Evolutionary conservation across 2,797 vertebrate genomes (phyloP), one percentile per base, ranked within the genome.

Genomic region (Phataginus tricuspis): DNA sequence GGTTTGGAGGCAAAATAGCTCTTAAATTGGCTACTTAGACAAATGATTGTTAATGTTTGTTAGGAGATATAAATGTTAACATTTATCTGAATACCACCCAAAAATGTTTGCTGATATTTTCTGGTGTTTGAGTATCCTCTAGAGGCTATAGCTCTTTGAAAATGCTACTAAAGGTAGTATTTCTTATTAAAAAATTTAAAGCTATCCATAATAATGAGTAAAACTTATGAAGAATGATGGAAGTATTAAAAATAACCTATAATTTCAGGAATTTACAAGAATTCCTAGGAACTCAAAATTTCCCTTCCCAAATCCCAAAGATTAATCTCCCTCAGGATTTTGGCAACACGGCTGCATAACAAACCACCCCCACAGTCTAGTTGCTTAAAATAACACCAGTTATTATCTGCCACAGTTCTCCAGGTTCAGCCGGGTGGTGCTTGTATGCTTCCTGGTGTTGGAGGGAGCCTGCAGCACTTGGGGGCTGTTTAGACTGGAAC

Each of bases 1-100:
- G 57, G 29, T 92, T 96, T 96, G 45, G 93, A 95, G 71, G 82
- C 78, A 95, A 92, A 96, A 92, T 45, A 93, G 39, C 39, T 57
- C 57, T 96, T 93, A 69, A 97, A 69, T 90, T 63, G 61, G 19
- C 19, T 25, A 51, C 55, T 94, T 68, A 82, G 83, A 78, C 37
- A 59, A 5, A 42, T 51, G 53, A 87, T 92, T 94, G 51, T 93
- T 86, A 82, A 83, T 91, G 39, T 84, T 94, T 95, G 53, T 68
- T 86, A 66, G 37, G 69, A 86, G 64, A 77, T 82, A n/a, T 86
- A 79, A 83, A 91, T 68, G 37, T 82, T 75, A 92, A 12, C 1
- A 10, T 86, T 88, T 91, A 91, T 88, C 94, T 86, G 55, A 94
- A 66, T 83, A 74, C 23, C 49, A 87, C 51, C 45, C 69, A 75